Percentiles rank a stretch among this genome's conserved stretches.
phyloP scores from a whole-genome alignment of 2,113 vertebrate genomes.

The Chaetodon trifascialis region DNA sequence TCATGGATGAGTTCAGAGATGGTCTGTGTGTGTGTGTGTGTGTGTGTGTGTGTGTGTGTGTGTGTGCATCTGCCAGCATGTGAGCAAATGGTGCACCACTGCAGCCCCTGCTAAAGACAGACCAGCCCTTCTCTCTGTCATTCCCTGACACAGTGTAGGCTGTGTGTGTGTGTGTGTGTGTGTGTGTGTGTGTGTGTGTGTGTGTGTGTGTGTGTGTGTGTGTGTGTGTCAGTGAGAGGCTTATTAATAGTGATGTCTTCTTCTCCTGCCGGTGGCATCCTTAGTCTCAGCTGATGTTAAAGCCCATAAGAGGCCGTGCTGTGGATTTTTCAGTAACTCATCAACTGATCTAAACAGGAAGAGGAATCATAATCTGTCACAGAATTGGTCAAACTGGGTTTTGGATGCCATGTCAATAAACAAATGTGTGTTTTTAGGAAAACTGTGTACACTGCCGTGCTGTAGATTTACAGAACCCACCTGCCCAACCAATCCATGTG shows the following conservation, averaged over 20 bases:
- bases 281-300: slow-evolving; percentile 43
- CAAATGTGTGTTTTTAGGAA: background rate
- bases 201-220: background rate
- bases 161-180: background rate
- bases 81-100: slow-evolving; percentile 75
- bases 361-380: background rate
- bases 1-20: slow-evolving; percentile 75
- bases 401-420: background rate
- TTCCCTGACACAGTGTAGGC: slow-evolving; percentile 44
- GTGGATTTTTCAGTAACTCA: slow-evolving; percentile 13
- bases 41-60: slow-evolving; percentile 36
- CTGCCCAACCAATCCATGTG: background rate
- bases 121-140: slow-evolving; percentile 52
- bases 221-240: slow-evolving; percentile 18
- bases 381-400: background rate
- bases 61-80: slow-evolving; percentile 51
- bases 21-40: slow-evolving; percentile 46
- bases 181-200: background rate
- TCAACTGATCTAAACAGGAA: background rate
- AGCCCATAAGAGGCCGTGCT: slow-evolving; percentile 14
- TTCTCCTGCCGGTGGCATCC: slow-evolving; percentile 47
- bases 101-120: slow-evolving; percentile 64
- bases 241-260: slow-evolving; percentile 65
- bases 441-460: background rate
- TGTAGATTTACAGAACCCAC: slow-evolving; percentile 5